These are phyloP conservation scores for Epizoanthus rinbou DNA, from an alignment of 92 coral and sea anemone genomes.

Conservation along the genomic window DNA sequence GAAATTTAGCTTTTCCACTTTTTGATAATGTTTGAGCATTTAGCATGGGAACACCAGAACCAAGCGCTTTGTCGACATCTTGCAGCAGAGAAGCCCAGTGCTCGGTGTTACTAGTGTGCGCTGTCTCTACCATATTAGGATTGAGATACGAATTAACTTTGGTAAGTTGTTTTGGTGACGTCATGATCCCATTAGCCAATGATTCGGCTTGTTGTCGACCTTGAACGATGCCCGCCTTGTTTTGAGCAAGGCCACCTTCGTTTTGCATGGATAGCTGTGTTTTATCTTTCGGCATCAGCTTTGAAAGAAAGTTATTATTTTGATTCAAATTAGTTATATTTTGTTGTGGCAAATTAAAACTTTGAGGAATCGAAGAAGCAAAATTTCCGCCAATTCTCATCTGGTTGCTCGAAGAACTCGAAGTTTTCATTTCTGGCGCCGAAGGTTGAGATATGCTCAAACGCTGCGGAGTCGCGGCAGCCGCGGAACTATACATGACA, in stretches of 20 bases:
- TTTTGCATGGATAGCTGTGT: not conserved
- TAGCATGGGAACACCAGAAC: not conserved
- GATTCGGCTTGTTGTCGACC: not conserved
- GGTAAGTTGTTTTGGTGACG: not conserved
- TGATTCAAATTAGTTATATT: not conserved
- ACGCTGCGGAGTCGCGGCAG: not conserved
- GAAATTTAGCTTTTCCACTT: constrained; percentile 32
- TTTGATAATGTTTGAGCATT: constrained; percentile 1
- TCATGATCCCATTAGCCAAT: not conserved
- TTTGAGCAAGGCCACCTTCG: not conserved
- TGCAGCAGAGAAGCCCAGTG: constrained; percentile 36
- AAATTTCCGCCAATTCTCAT: not conserved
- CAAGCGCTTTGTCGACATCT: constrained; percentile 21
- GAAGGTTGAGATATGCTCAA: not conserved
- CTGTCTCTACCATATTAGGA: not conserved
- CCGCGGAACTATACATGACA: not conserved
- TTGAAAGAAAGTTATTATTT: not conserved
- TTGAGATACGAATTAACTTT: not conserved
- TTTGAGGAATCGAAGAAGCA: not conserved
- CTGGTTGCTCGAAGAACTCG: not conserved
- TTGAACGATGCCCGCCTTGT: not conserved
- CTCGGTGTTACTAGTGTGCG: not conserved
- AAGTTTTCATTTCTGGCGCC: not conserved
- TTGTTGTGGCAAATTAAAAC: not conserved
- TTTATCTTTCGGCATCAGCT: not conserved